Evolutionary conservation across 2,113 vertebrate species (phyloP).

Genomic region (Ahaetulla prasina): DNA sequence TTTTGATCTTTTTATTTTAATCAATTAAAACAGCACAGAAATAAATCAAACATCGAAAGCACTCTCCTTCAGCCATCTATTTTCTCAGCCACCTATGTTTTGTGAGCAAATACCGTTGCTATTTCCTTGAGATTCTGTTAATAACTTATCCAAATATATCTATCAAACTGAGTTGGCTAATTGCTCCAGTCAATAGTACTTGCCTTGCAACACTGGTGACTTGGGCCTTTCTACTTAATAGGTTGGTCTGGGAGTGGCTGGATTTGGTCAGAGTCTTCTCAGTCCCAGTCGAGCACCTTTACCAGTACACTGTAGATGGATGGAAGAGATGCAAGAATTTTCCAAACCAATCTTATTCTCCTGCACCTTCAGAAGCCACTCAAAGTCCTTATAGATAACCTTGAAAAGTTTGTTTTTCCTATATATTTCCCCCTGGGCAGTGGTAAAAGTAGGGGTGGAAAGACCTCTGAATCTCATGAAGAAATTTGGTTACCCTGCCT

Average conservation of each 20-base stretch:
- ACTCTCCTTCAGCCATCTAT: not conserved
- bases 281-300: not conserved
- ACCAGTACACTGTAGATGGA: not conserved
- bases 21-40: not conserved
- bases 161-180: not conserved
- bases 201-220: not conserved
- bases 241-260: not conserved
- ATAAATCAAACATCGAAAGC: not conserved
- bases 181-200: not conserved
- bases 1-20: not conserved
- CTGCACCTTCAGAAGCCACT: not conserved
- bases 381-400: not conserved
- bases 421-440: not conserved
- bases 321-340: not conserved
- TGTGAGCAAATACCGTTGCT: not conserved
- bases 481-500: not conserved
- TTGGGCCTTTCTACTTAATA: not conserved
- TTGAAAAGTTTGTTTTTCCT: not conserved
- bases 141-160: not conserved
- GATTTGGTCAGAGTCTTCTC: not conserved
- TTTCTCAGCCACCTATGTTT: not conserved
- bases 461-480: not conserved
- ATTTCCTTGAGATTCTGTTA: not conserved
- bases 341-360: not conserved
- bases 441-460: not conserved